These are phyloP conservation scores for Telmatherina bonti DNA, from an alignment of 2,797 vertebrate genomes.

Conservation along the genomic window DNA sequence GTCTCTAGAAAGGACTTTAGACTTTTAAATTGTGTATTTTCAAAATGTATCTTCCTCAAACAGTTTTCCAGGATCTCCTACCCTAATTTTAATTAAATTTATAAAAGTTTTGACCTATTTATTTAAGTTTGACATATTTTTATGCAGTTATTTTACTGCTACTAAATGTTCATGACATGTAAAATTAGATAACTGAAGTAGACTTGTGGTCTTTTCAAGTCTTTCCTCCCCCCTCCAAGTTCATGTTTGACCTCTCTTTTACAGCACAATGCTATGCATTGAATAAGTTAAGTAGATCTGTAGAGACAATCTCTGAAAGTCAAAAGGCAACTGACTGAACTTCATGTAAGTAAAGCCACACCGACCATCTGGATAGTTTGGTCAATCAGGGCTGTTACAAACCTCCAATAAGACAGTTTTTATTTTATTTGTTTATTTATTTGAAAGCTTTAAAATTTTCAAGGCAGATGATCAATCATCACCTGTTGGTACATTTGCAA, in stretches of 20 bases:
- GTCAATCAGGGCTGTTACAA: slow-evolving; percentile 17
- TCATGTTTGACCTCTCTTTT: background rate
- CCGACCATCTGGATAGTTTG: slow-evolving; percentile 28
- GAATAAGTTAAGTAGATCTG: slow-evolving; percentile 1
- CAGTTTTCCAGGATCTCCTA: too few relatives aligned
- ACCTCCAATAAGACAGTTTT: slow-evolving; percentile 27
- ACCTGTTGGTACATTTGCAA: too few relatives aligned
- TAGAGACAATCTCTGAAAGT: background rate
- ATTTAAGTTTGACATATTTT: background rate
- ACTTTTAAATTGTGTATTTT: too few relatives aligned
- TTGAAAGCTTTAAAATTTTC: too few relatives aligned
- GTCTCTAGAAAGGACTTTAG: too few relatives aligned
- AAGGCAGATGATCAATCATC: too few relatives aligned
- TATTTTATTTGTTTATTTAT: too few relatives aligned
- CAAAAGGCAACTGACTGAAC: slow-evolving; percentile 14
- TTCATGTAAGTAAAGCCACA: slow-evolving; percentile 16
- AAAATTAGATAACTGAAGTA: background rate
- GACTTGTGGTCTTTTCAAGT: background rate
- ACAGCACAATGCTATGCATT: background rate
- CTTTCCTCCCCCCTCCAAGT: background rate
- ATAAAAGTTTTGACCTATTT: background rate
- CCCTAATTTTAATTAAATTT: background rate
- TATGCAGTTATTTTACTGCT: background rate
- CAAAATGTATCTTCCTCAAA: too few relatives aligned
- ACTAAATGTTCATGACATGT: background rate